Percentiles rank a stretch among this genome's conserved stretches.
These are phyloP conservation scores for Xanthia togata DNA, from an alignment of 2,888 invertebrate genomes.

Conservation along the genomic window DNA sequence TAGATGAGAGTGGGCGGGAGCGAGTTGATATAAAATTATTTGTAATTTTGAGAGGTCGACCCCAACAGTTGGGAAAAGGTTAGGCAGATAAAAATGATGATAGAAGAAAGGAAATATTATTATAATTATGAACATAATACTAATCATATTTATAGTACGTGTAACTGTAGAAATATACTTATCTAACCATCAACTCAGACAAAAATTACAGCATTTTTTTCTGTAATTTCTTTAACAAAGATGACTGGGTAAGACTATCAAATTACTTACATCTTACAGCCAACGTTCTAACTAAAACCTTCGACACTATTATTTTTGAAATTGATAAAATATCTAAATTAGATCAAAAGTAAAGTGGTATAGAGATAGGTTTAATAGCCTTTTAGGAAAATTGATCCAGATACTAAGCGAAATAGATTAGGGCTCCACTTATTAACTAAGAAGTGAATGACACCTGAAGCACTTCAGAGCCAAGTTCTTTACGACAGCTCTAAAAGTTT, in stretches of 20 bases:
- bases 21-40: slow-evolving; percentile 25
- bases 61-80: no score
- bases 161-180: not conserved
- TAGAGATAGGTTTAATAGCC: not conserved
- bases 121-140: not conserved
- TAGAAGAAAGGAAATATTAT: not conserved
- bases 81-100: no score
- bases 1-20: slow-evolving; percentile 27
- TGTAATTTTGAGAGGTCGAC: no score
- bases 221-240: not conserved
- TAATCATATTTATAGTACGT: not conserved
- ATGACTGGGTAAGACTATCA: not conserved
- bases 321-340: slow-evolving; percentile 26
- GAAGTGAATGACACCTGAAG: slow-evolving; percentile 12
- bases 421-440: not conserved
- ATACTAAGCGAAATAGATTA: slow-evolving; percentile 15
- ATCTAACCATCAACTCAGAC: not conserved
- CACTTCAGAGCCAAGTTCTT: slow-evolving; percentile 17
- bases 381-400: slow-evolving; percentile 24
- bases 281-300: not conserved
- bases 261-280: not conserved
- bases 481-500: slow-evolving; percentile 39
- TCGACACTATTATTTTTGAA: not conserved
- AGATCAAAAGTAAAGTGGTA: slow-evolving; percentile 7
- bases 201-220: not conserved